These are phyloP conservation scores for Pteruthius melanotis DNA, from an alignment of 2,113 vertebrate species.

Conservation along the genomic window DNA sequence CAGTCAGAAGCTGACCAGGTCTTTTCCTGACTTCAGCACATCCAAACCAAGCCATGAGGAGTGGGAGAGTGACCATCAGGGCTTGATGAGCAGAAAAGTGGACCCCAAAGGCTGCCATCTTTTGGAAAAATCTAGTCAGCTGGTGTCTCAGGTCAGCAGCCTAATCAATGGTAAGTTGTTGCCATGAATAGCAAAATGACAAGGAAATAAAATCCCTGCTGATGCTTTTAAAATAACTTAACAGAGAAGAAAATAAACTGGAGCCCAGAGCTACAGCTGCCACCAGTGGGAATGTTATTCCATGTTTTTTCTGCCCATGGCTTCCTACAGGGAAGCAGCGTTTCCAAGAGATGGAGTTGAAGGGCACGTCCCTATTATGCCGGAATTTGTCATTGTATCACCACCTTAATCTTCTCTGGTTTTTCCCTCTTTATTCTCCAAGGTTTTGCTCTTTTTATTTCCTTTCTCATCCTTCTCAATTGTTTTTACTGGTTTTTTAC, in stretches of 20 bases:
- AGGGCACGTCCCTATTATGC: background rate
- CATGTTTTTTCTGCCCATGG: background rate
- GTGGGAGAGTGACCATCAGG: background rate
- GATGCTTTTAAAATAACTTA: background rate
- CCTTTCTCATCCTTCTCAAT: background rate
- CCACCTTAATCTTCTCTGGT: background rate
- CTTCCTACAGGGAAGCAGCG: background rate
- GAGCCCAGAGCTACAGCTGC: background rate
- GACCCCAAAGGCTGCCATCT: conserved; percentile 47
- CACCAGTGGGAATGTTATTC: background rate
- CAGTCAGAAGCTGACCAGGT: conserved; percentile 81
- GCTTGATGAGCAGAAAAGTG: background rate
- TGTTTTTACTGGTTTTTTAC: background rate
- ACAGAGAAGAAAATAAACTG: background rate
- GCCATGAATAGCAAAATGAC: background rate
- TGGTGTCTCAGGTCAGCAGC: conserved; percentile 82
- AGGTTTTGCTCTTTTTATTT: background rate
- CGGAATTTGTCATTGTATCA: background rate
- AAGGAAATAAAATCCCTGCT: background rate
- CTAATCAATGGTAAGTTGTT: conserved; percentile 79
- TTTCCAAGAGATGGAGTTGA: background rate
- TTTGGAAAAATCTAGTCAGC: conserved; percentile 76
- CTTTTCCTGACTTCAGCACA: conserved; percentile 60
- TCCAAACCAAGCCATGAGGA: background rate
- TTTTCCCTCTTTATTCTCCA: background rate